Evolutionary conservation across 1,140 invertebrate genomes (phyloP), one percentile per base, ranked within the genome.

Genomic region (Parapsyche elsis): DNA sequence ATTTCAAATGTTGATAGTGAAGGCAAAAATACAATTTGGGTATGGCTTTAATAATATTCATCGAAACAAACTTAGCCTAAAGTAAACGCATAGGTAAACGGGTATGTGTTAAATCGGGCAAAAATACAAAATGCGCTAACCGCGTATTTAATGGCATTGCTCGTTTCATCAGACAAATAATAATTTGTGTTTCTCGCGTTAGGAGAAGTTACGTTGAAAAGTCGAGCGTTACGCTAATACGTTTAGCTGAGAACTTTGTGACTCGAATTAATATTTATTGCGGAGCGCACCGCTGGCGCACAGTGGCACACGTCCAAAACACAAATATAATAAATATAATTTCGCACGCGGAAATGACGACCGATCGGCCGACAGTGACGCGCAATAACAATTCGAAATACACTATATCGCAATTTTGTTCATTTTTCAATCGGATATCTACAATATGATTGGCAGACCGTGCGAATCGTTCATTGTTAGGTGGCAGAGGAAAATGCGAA

Each of bases 231-330:
- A 76, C 45, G 74, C 45, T 76, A 57, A 53, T 76, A 24, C 74
- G 12, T 59, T 76, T 26, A 76, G 45, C 19, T 5, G 46, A 26
- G 46, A 76, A 76, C 74, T 76, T 76, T 76, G 74, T 76, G 74
- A 53, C 26, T 57, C 45, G 74, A 76, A 76, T 76, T 59, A 76
- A 59, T 59, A 76, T 76, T 76, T 76, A 76, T 76, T 73, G 30
- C 12, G 9, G 19, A 49, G 23, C 71, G 10, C 71, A 0, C 38
- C 14, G 19, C 71, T 73, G 14, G 10, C 30, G 7, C 7, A 38
- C 30, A 38, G 30, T 38, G 30, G 30, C 7, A 7, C 7, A 7
- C 30, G 30, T 1, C 30, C 30, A 38, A 38, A 1, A 4, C 30
- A 7, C 2, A 7, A 38, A 38, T 38, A 7, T 38, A 38, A 38